phyloP scores from a whole-genome alignment of 2,113 vertebrate species.

The Callospermophilus lateralis region DNA sequence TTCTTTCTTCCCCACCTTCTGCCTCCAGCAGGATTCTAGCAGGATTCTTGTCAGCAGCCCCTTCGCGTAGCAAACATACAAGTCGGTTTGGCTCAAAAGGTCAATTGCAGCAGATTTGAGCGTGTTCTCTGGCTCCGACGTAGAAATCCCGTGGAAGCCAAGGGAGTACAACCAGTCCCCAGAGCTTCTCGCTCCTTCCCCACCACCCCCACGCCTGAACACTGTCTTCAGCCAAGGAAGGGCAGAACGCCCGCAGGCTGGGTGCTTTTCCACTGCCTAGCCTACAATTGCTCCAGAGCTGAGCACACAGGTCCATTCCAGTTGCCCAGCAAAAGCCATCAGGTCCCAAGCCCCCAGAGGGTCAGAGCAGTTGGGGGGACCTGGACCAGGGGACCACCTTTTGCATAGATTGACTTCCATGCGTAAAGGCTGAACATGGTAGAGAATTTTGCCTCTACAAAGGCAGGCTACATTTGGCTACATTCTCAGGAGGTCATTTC shows the following conservation, averaged over 20 bases:
- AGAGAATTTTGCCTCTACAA: not conserved
- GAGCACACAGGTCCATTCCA: not conserved
- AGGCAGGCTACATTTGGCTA: conserved; percentile 28
- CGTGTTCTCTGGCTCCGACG: conserved; percentile 69
- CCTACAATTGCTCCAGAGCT: not conserved
- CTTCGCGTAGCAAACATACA: conserved; percentile 81
- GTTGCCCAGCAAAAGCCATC: not conserved
- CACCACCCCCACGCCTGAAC: not conserved
- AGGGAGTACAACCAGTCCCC: conserved; percentile 52
- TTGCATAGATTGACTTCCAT: not conserved
- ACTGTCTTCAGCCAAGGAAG: conserved; percentile 59
- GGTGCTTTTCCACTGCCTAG: not conserved
- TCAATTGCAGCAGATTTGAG: conserved; percentile 84
- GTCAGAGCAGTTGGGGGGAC: not conserved
- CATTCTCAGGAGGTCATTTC: conserved; percentile 58
- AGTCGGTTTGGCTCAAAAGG: conserved; percentile 86
- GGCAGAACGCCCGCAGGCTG: not conserved
- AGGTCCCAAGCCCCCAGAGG: not conserved
- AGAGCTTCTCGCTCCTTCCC: not conserved
- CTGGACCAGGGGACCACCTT: not conserved
- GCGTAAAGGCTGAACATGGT: not conserved
- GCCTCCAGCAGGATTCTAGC: conserved; percentile 82
- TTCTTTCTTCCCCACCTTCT: conserved; percentile 83
- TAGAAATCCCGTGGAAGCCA: conserved; percentile 72
- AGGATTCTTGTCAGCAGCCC: conserved; percentile 82